These are phyloP conservation scores for Valencia hispanica DNA, from an alignment of 2,797 vertebrate genomes.

Conservation along the genomic window DNA sequence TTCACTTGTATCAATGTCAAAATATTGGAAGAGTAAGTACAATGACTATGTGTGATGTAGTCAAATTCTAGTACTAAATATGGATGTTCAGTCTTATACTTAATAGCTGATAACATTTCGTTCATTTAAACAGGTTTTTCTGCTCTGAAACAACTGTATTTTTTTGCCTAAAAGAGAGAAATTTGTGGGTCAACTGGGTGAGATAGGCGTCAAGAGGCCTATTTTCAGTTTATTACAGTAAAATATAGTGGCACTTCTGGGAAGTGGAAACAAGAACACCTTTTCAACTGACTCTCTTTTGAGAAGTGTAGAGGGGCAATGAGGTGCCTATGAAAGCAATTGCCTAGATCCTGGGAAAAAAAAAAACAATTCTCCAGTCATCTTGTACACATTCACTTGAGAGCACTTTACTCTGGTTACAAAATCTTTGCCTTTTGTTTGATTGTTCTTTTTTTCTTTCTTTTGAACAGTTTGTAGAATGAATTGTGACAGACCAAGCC, in stretches of 20 bases:
- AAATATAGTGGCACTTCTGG: background rate
- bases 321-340: constrained; percentile 1
- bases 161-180: background rate
- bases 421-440: background rate
- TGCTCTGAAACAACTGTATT: background rate
- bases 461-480: background rate
- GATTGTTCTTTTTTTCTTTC: background rate
- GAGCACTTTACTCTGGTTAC: background rate
- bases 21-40: too few relatives aligned
- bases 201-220: background rate
- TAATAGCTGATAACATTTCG: background rate
- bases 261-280: background rate
- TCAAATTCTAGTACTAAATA: background rate
- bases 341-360: background rate
- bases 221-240: background rate
- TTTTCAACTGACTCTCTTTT: constrained; percentile 2
- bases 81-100: background rate
- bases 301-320: background rate
- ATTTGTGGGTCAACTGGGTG: background rate
- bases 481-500: background rate
- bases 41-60: background rate
- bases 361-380: constrained; percentile 6
- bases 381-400: background rate
- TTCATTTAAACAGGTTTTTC: background rate
- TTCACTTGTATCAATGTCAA: background rate